These are phyloP conservation scores for Teinopalpus imperialis DNA, from an alignment of 2,888 invertebrate species.

Conservation along the genomic window DNA sequence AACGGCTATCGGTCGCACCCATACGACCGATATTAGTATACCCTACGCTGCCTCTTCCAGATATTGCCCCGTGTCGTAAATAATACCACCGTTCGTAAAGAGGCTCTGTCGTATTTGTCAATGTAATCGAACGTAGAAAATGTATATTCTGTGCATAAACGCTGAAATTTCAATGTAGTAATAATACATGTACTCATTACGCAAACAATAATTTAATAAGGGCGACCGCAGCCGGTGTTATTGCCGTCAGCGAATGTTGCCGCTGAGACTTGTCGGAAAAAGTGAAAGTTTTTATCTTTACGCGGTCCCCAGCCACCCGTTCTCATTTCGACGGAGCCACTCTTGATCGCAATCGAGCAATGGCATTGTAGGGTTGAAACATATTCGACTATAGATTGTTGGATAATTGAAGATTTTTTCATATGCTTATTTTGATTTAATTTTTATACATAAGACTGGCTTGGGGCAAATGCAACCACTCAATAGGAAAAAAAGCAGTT, in stretches of 20 bases:
- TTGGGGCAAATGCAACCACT: too few species aligned
- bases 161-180: too few species aligned
- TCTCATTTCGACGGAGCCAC: slow-evolving; percentile 68
- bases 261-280: slow-evolving; percentile 68
- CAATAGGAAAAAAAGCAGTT: too few species aligned
- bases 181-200: too few species aligned
- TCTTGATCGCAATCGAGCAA: slow-evolving; percentile 65
- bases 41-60: slow-evolving; percentile 67
- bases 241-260: slow-evolving; percentile 63
- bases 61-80: slow-evolving; percentile 74
- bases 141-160: too few species aligned
- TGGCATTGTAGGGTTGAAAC: slow-evolving; percentile 50
- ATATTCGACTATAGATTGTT: slow-evolving; percentile 39
- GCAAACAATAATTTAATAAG: slow-evolving; percentile 64
- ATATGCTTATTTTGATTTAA: too few species aligned
- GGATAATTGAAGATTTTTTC: too few species aligned
- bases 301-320: slow-evolving; percentile 65
- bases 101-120: slow-evolving; percentile 55
- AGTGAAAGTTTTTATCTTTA: slow-evolving; percentile 78
- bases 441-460: too few species aligned
- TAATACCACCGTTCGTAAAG: slow-evolving; percentile 54
- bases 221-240: slow-evolving; percentile 61
- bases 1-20: slow-evolving; percentile 70
- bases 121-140: slow-evolving; percentile 37
- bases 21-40: slow-evolving; percentile 76